A percentile compares a stretch with the other conserved stretches of the same genome.
These are phyloP conservation scores for Thalassoma bifasciatum DNA, from an alignment of 2,113 vertebrate species.

Conservation along the genomic window DNA sequence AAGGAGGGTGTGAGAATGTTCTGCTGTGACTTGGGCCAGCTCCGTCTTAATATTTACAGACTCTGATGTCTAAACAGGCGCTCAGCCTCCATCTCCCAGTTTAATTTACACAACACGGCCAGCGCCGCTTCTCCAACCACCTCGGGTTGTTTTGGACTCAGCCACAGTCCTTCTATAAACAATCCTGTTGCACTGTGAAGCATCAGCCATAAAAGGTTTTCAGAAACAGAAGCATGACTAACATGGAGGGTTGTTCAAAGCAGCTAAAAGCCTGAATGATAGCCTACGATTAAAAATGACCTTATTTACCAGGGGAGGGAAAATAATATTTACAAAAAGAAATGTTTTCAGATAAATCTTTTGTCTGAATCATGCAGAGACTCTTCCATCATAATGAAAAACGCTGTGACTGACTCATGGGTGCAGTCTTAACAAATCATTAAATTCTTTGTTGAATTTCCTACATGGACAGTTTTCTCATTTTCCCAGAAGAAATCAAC, in stretches of 20 bases:
- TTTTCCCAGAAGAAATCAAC: not conserved
- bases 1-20: not conserved
- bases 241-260: conserved; percentile 29
- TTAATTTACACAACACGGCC: conserved; percentile 35
- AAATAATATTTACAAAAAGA: no score
- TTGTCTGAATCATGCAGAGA: not conserved
- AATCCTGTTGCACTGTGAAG: not conserved
- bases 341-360: no score
- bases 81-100: conserved; percentile 11
- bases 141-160: conserved; percentile 24
- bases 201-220: conserved; percentile 22
- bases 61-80: conserved; percentile 32
- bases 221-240: not conserved
- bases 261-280: conserved; percentile 2
- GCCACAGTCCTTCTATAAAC: conserved; percentile 25
- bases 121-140: conserved; percentile 2
- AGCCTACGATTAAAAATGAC: not conserved
- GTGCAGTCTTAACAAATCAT: conserved; percentile 1
- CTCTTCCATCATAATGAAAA: not conserved
- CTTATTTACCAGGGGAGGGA: conserved; percentile 6
- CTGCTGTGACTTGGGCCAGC: not conserved
- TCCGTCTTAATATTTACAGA: conserved; percentile 49
- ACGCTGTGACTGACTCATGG: not conserved
- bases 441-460: not conserved
- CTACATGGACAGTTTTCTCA: not conserved